Evolutionary conservation across 1,140 invertebrate genomes (phyloP), one percentile per base, ranked within the genome.

Genomic region (silkworm (Bombyx mori)): DNA sequence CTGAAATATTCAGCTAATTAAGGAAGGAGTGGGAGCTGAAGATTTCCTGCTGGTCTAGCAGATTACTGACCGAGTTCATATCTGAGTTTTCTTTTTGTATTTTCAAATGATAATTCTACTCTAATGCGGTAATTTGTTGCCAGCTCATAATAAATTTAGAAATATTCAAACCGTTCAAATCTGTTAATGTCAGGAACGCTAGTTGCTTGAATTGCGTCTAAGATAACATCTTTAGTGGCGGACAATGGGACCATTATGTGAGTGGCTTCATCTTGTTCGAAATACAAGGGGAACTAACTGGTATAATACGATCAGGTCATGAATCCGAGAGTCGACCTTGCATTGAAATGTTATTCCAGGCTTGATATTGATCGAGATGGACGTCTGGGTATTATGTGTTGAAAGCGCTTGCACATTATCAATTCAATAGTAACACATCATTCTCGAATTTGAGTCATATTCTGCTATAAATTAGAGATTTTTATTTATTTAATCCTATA

Each of bases 1-100:
- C 66, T 79, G 75, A 79, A 79, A 82, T 80, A 82, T 84, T 84
- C 76, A 72, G 77, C 79, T 84, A 82, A 82, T 84, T 84, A 84
- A 84, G 79, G 72, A 80, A 79, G 72, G 74, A 81, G 77, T 77
- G 75, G 71, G 71, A 75, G 71, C 77, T 79, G 75, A 80, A 79
- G 75, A 79, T 79, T 83, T 81, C 80, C 77, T 78, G 70, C 73
- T 77, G 74, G 67, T 74, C 75, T 67, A 70, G 74, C 70, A 83
- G 75, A 75, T 77, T 77, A 78, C 77, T 68, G 68, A 44, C 68
- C 61, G 65, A 68, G 63, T 66, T 49, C 62, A 57, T 68, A 68
- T 50, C 62, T 64, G 61, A 56, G 54, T 47, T 9, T 12, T 12
- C 3, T 51, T 51, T 12, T 22, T 51, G 9, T 51, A 26, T 12